phyloP scores from a whole-genome alignment of 2,113 vertebrate genomes.

The Nycticebus coucang region DNA sequence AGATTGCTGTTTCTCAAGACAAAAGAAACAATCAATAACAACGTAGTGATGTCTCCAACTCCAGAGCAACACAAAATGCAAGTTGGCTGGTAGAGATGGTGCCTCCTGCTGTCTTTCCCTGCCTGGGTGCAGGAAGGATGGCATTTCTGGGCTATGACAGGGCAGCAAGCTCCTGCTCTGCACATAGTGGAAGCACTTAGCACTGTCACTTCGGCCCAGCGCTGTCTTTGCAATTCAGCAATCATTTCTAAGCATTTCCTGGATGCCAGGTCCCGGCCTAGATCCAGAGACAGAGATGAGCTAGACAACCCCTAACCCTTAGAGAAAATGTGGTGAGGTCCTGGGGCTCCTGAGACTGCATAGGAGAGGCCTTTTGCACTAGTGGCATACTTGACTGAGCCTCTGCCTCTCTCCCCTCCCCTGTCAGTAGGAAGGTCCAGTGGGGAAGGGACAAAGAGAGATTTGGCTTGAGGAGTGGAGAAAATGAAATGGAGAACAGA shows the following conservation, averaged over 20 bases:
- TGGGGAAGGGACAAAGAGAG: constrained; percentile 1
- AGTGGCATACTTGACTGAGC: too few relatives aligned
- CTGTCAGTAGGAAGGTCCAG: background rate
- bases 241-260: background rate
- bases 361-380: too few relatives aligned
- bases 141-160: background rate
- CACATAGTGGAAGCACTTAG: background rate
- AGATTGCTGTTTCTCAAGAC: too few relatives aligned
- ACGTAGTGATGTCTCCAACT: background rate
- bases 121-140: background rate
- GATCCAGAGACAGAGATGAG: background rate
- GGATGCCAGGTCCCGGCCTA: background rate
- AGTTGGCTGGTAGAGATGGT: background rate
- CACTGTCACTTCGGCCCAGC: background rate
- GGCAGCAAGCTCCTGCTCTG: background rate
- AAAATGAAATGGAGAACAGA: constrained; percentile 66
- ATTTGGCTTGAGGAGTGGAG: constrained; percentile 58
- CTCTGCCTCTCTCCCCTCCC: accelerated
- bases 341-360: background rate
- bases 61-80: accelerated
- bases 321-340: background rate
- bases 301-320: background rate
- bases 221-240: background rate
- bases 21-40: too few relatives aligned
- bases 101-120: background rate